phyloP scores from a whole-genome alignment of 2,888 invertebrate genomes.

The Philonicus albiceps region DNA sequence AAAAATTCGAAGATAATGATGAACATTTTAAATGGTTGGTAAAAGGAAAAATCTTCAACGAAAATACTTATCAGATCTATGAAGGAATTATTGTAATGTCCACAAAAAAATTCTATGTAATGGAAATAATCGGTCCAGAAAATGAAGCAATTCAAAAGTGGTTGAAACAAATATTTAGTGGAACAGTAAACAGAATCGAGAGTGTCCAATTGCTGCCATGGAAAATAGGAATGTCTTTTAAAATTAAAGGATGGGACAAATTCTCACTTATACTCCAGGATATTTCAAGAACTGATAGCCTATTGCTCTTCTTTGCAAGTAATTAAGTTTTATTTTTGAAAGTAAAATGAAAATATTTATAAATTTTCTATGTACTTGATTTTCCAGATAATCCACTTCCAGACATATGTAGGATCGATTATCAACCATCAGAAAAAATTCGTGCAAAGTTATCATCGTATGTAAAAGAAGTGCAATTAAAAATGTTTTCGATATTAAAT shows the following conservation, averaged over 20 bases:
- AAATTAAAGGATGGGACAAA: slow-evolving; percentile 61
- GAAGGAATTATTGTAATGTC: slow-evolving; percentile 66
- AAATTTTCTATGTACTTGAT: slow-evolving; percentile 1
- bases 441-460: slow-evolving; percentile 55
- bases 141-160: slow-evolving; percentile 67
- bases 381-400: slow-evolving; percentile 62
- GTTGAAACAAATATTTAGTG: slow-evolving; percentile 64
- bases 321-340: slow-evolving; percentile 48
- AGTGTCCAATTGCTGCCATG: slow-evolving; percentile 66
- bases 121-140: slow-evolving; percentile 64
- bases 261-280: slow-evolving; percentile 65
- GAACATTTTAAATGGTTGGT: slow-evolving; percentile 67
- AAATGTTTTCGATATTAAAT: slow-evolving; percentile 64
- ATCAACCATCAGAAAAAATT: slow-evolving; percentile 60
- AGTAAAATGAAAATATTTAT: neutral
- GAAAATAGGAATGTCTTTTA: slow-evolving; percentile 66
- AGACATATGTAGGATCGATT: slow-evolving; percentile 58
- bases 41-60: slow-evolving; percentile 64
- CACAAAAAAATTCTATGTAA: slow-evolving; percentile 65
- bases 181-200: slow-evolving; percentile 64
- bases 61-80: slow-evolving; percentile 58
- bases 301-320: slow-evolving; percentile 65
- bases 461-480: slow-evolving; percentile 56
- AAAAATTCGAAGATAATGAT: slow-evolving; percentile 66
- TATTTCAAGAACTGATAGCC: slow-evolving; percentile 65